Base-by-base conservation (phyloP, 1,140 invertebrate species). In the Leptopilina clavipes region DNA sequence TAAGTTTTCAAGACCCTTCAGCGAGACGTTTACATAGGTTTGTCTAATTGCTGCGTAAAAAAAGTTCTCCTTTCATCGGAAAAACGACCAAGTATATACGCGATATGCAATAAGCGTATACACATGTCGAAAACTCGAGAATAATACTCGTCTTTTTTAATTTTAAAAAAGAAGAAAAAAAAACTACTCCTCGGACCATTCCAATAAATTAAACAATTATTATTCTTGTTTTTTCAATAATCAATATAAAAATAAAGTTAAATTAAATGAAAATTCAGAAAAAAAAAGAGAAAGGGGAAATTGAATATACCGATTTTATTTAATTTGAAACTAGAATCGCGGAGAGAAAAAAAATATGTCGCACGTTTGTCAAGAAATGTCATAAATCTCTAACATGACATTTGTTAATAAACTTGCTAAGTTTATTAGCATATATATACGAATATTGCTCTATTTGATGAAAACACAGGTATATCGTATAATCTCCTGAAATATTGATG, bases 1-100 rank as follows among this genome's bases (percentile, higher is more conserved):
- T 82, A 86, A 88, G 84, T 86, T 88, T 87, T 79, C 79, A 88
- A 86, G 81, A 83, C 85, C 79, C 87, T 88, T 76, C 71, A 85
- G 76, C 82, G 40, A 75, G 56, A 31, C 52, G 79, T 79, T 85
- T 83, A 78, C 80, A 77, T 81, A 84, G 83, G 72, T 85, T 83
- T 85, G 79, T 82, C 82, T 86, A 86, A 88, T 87, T 85, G 82
- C 83, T 82, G 76, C 85, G 84, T 85, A 86, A 83, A 83, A 83
- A 78, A 40, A 40, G 37, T 40, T 40, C 86, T 86, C 81, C 71
- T 76, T 82, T 81, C 75, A 12, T 11, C 56, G 9, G 59, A 79
- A 77, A 76, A 71, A 54, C 40, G 22, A 22, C n/a, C n/a, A n/a
- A n/a, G n/a, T n/a, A n/a, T n/a, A n/a, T n/a, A n/a, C n/a, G n/a